These are phyloP conservation scores for Lepeophtheirus salmonis DNA, from an alignment of 1,140 invertebrate genomes.

Conservation along the genomic window DNA sequence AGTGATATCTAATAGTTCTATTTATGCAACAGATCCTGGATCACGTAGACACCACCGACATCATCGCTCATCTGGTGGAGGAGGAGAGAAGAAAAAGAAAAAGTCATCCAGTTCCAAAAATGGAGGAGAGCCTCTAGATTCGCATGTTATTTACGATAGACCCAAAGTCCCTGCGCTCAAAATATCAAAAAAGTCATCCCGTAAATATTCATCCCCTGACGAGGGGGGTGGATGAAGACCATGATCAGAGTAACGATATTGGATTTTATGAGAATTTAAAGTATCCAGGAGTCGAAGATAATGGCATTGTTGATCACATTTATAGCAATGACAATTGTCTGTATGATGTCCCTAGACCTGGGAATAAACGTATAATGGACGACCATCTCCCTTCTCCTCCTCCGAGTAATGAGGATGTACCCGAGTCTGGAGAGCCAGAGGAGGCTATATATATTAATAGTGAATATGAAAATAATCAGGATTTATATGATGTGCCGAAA, in stretches of 20 bases:
- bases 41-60: slow-evolving; percentile 4
- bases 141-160: slow-evolving; percentile 6
- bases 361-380: background rate
- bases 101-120: background rate
- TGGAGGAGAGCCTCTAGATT: background rate
- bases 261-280: background rate
- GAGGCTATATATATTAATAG: slow-evolving; percentile 13
- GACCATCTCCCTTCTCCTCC: background rate
- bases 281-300: background rate
- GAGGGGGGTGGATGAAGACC: background rate
- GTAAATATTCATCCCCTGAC: background rate
- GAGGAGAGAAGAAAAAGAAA: background rate
- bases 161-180: slow-evolving; percentile 10
- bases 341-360: slow-evolving; percentile 9
- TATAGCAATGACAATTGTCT: background rate
- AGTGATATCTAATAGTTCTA: background rate
- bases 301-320: background rate
- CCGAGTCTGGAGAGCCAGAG: background rate
- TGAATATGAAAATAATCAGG: slow-evolving; percentile 1
- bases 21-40: background rate
- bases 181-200: background rate
- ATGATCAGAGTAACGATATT: too few species aligned
- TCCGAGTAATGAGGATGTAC: background rate
- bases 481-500: slow-evolving; percentile 10
- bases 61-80: background rate